Base-by-base conservation (phyloP, 2,797 vertebrate genomes). In the Brotula barbata region DNA sequence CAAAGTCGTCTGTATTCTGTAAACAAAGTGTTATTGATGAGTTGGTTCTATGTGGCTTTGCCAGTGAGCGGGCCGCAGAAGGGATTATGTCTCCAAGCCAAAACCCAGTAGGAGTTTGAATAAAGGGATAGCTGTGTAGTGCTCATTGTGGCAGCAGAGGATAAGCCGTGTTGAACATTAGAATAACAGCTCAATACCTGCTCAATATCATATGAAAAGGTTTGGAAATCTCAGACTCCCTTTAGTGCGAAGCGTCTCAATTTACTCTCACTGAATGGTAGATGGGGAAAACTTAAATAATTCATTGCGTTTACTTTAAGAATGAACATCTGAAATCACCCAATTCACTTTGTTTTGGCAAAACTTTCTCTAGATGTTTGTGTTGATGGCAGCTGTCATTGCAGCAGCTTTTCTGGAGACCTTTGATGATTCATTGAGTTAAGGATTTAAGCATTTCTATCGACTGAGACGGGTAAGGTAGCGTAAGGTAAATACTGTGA, bases 61-160 rank as follows among this genome's bases (percentile, higher is more conserved):
- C 83, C 82, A 87, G 86, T 64, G 77, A 87, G 81, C 25, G 41
- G 82, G 84, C 66, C n/a, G 41, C 64, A 59, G 68, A 79, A 69
- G 62, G 88, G 89, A 90, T 92, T 90, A 90, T 64, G 77, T 80
- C 54, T 70, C 80, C 73, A 51, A 89, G 86, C 88, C 86, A 81
- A 80, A 89, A 81, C 75, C 81, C 77, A 72, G 87, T 84, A 77
- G 58, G 81, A 85, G 71, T 84, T 86, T 82, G 71, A 85, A 82
- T 83, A 73, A 73, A 63, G 57, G 80, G 77, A 80, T 81, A 54
- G 77, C 77, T 78, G 80, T 59, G 74, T 61, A 31, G 67, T 36
- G 76, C 71, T 75, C 74, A 81, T 81, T 87, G 86, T 83, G 48
- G 71, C 67, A 61, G 51, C 21, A 28, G 76, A 78, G 84, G 86